A percentile compares a stretch with the other conserved stretches of the same genome.
These are phyloP conservation scores for Atractosteus spatula DNA, from an alignment of 2,113 vertebrate species.

Conservation along the genomic window DNA sequence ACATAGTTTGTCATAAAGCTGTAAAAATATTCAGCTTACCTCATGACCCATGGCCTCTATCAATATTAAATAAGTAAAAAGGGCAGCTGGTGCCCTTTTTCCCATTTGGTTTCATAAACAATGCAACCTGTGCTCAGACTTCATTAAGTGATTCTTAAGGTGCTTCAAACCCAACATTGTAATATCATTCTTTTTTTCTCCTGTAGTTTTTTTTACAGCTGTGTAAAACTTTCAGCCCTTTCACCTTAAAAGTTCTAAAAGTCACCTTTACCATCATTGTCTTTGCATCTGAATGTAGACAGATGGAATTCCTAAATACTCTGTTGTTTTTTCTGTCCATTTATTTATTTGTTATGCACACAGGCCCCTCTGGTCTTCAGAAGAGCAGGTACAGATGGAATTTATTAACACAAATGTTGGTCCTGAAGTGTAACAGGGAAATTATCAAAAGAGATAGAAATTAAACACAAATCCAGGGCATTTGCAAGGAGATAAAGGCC, in stretches of 20 bases:
- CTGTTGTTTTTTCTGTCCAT: conserved; percentile 27
- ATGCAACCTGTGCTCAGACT: conserved; percentile 3
- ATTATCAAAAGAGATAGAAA: conserved; percentile 27
- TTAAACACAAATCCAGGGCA: conserved; percentile 44
- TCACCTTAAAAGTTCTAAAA: conserved; percentile 60
- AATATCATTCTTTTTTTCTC: conserved; percentile 7
- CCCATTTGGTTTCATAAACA: conserved; percentile 13
- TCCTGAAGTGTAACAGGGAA: conserved; percentile 30
- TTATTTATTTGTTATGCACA: conserved; percentile 44
- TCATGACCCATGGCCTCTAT: conserved; percentile 13
- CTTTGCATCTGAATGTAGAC: conserved; percentile 57
- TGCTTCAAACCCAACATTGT: neutral
- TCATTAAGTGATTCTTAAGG: conserved; percentile 1
- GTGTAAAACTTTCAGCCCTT: conserved; percentile 40
- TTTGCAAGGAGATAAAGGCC: conserved; percentile 25
- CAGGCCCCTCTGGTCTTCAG: conserved; percentile 38
- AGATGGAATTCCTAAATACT: conserved; percentile 56
- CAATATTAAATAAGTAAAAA: conserved; percentile 10
- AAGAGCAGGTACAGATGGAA: conserved; percentile 36
- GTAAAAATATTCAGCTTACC: neutral
- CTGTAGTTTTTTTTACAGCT: conserved; percentile 10
- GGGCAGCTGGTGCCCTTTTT: conserved; percentile 23
- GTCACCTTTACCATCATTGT: conserved; percentile 47
- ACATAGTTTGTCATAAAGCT: conserved; percentile 7
- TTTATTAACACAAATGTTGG: conserved; percentile 32